Evolutionary conservation across 2,797 vertebrate species (phyloP).

Genomic region (Crocidura indochinensis): DNA sequence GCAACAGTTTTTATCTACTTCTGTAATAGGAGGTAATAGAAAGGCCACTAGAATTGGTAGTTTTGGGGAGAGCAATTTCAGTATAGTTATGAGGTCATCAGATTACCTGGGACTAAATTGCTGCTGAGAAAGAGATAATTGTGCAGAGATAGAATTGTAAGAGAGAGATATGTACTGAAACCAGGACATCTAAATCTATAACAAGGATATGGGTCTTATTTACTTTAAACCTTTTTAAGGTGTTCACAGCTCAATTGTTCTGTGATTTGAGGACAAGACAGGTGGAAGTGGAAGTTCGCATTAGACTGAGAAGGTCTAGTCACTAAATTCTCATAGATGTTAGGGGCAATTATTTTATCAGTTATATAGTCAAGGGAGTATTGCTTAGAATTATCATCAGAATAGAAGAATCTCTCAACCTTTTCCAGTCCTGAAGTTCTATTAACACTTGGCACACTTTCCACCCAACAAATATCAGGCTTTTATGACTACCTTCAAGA

Average conservation of each 20-base stretch:
- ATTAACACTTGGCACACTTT: neutral
- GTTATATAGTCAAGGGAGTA: neutral
- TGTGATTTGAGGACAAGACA: neutral
- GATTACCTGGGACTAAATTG: neutral
- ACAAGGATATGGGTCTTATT: neutral
- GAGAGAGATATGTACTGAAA: neutral
- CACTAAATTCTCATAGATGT: neutral
- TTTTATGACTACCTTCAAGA: neutral
- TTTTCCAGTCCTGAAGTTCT: constrained; percentile 9
- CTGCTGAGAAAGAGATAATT: neutral
- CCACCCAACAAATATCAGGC: neutral
- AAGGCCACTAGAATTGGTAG: neutral
- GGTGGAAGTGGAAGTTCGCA: neutral
- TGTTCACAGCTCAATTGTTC: too few relatives aligned
- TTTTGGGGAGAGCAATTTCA: neutral
- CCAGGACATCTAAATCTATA: neutral
- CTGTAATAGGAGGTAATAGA: neutral
- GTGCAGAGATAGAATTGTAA: neutral
- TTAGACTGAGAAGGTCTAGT: neutral
- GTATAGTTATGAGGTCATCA: neutral
- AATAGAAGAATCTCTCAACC: neutral
- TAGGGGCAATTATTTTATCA: neutral
- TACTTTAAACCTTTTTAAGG: neutral
- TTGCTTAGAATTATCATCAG: neutral
- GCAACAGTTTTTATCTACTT: neutral